Percentiles rank a stretch among this genome's conserved stretches.
phyloP scores from a whole-genome alignment of 2,797 vertebrate genomes.

The Sternotherus odoratus region DNA sequence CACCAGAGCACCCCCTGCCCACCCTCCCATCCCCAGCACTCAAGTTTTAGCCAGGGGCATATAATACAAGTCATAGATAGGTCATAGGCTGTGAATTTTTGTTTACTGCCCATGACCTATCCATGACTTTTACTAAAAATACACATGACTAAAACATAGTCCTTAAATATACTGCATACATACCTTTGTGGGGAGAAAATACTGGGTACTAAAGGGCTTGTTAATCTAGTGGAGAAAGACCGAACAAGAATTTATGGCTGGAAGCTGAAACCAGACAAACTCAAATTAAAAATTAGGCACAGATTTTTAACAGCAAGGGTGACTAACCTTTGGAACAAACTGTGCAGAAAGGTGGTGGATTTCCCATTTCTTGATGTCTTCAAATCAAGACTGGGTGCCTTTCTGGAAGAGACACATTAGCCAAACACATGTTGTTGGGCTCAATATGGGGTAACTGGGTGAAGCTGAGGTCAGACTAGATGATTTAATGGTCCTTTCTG shows the following conservation, averaged over 20 bases:
- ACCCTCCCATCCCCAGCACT: too few species aligned
- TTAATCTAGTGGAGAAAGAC: not conserved
- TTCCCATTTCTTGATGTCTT: not conserved
- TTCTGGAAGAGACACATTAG: not conserved
- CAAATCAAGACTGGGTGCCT: not conserved
- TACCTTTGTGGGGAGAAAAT: not conserved
- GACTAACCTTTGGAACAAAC: not conserved
- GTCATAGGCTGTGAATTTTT: too few species aligned
- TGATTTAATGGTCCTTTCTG: not conserved
- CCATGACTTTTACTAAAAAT: too few species aligned
- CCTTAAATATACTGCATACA: not conserved
- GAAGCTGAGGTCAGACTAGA: rapidly evolving
- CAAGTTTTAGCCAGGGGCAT: too few species aligned
- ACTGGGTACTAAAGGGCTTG: not conserved
- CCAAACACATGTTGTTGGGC: not conserved
- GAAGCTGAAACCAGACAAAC: not conserved
- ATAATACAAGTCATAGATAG: too few species aligned
- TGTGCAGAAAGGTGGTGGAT: not conserved
- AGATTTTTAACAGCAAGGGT: rapidly evolving
- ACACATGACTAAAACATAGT: too few species aligned
- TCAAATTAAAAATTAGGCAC: rapidly evolving
- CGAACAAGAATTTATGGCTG: not conserved
- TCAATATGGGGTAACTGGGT: not conserved
- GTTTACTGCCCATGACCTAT: too few species aligned
- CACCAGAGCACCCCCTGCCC: too few species aligned